Evolutionary conservation across 2,797 vertebrate genomes (phyloP), one percentile per base, ranked within the genome.

Genomic region (Rachycentron canadum): DNA sequence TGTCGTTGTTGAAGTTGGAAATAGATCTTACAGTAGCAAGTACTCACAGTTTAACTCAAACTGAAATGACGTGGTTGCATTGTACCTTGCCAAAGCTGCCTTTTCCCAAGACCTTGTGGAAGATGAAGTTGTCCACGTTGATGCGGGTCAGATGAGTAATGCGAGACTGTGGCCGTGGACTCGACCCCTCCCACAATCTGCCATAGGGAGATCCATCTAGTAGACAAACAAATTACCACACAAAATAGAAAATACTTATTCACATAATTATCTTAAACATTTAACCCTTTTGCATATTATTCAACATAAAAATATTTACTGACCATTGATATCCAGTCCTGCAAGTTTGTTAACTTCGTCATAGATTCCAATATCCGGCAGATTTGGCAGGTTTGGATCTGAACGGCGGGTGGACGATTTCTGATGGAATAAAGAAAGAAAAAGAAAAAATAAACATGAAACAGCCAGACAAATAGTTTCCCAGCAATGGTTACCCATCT

Each of bases 81-180:
- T 26, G 2, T 89, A 99, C 98, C 96, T 99, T 99, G 65, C 98
- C 98, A 81, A 99, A 99, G 92, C 98, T 99, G 88, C 98, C 98
- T 94, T 99, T 99, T 73, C 98, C 98, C 73, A 99, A 94, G 50
- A 99, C 97, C 93, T 99, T 99, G 82, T 97, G 96, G 85, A 99
- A 96, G 78, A 92, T 75, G 77, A 99, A 99, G 88, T 97, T 95
- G 43, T 98, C 96, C 3, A 97, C 93, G 47, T 92, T 96, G 91
- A 98, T 91, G 45, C 78, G 95, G 12, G 95, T 96, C 81, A 96
- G 86, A 77, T 94, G 95, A 10, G 86, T 92, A 69, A 95, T 79
- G 40, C 92, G 94, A 10, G 94, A 83, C 30, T 88, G 86, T 0
- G 95, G 90, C n/a, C 65, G 85, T 14, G 94, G 93, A 76, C 76